phyloP scores from a whole-genome alignment of 1,140 invertebrate species.

The Trichonephila clavipes region DNA sequence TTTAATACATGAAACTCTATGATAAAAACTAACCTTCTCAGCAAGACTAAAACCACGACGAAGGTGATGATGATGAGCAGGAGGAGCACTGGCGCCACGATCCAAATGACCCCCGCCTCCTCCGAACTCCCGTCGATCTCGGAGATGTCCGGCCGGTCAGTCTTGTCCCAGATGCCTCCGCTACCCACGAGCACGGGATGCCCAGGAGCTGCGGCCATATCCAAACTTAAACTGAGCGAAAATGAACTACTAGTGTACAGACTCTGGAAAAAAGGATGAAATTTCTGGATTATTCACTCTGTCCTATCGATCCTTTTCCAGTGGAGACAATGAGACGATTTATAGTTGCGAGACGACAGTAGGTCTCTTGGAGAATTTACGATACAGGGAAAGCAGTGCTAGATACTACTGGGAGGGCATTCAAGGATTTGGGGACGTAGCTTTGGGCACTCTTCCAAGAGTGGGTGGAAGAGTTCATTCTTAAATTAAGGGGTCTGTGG shows the following conservation, averaged over 20 bases:
- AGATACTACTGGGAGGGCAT: constrained; percentile 39
- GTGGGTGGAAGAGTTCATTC: constrained; percentile 56
- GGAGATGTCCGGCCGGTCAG: constrained; percentile 76
- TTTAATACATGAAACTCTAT: too few species aligned
- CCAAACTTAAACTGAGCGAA: constrained; percentile 91
- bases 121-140: constrained; percentile 72
- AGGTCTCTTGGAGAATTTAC: constrained; percentile 37
- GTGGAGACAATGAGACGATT: constrained; percentile 12
- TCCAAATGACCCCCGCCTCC: constrained; percentile 70
- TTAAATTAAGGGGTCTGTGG: constrained; percentile 20
- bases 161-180: constrained; percentile 56
- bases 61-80: constrained; percentile 80
- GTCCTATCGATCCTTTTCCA: not conserved
- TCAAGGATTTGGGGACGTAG: constrained; percentile 36
- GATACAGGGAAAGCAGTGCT: constrained; percentile 30
- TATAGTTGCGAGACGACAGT: constrained; percentile 10
- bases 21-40: constrained; percentile 58
- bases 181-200: constrained; percentile 69
- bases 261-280: constrained; percentile 83
- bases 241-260: constrained; percentile 97
- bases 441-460: constrained; percentile 57
- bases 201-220: constrained; percentile 80
- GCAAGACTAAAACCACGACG: constrained; percentile 67
- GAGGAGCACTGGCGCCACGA: constrained; percentile 88
- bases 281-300: not conserved